Percentiles rank a stretch among this genome's conserved stretches.
Evolutionary conservation across 2,113 vertebrate species (phyloP).

Genomic region (Brienomyrus longianalis): DNA sequence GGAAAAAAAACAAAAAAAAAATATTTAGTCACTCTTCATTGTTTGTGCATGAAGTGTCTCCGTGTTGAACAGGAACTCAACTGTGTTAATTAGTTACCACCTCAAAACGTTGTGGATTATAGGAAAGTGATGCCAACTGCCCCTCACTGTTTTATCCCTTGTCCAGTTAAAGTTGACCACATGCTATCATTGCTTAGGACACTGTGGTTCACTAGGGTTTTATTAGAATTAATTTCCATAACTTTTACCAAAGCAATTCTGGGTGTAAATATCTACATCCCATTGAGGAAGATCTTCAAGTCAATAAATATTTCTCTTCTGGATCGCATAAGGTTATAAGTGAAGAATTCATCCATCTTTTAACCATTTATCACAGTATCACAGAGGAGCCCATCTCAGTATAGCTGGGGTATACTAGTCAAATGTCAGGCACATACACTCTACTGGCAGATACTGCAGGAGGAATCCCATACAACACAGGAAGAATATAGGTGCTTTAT

Average conservation of each 20-base stretch:
- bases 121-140: neutral
- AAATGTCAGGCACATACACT: neutral
- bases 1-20: neutral
- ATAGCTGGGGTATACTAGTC: neutral
- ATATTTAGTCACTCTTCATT: neutral
- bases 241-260: neutral
- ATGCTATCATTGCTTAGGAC: neutral
- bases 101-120: neutral
- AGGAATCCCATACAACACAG: neutral
- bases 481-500: neutral
- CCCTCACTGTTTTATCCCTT: neutral
- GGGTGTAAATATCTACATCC: neutral
- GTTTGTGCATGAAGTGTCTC: neutral
- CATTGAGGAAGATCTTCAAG: neutral
- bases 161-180: neutral
- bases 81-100: neutral
- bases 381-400: neutral
- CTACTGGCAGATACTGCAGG: neutral
- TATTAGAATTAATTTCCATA: neutral
- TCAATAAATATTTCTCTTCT: neutral
- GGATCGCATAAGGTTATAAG: neutral
- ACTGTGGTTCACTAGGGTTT: neutral
- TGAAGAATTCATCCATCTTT: neutral
- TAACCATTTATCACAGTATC: neutral
- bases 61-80: neutral